These are phyloP conservation scores for Aphodius granarius DNA, from an alignment of 2,888 invertebrate species.

Conservation along the genomic window DNA sequence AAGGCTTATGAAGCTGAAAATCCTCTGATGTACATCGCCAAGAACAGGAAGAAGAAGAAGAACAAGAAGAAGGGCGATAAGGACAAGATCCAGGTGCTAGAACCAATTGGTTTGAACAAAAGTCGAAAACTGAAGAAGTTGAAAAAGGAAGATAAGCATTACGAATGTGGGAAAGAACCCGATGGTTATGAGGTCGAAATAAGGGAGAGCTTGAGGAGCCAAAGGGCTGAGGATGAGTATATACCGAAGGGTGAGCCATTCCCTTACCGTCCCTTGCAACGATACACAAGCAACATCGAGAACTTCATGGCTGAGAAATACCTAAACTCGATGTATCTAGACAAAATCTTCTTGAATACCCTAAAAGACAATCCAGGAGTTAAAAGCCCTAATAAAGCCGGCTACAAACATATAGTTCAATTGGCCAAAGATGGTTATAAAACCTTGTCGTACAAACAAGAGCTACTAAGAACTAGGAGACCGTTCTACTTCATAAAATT, in stretches of 20 bases:
- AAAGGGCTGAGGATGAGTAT: slow-evolving; percentile 39
- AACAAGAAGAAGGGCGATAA: slow-evolving; percentile 33
- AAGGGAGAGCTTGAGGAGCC: slow-evolving; percentile 45
- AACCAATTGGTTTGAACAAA: slow-evolving; percentile 35
- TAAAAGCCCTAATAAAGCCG: slow-evolving; percentile 49
- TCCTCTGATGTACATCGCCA: slow-evolving; percentile 39
- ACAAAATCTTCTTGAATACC: slow-evolving; percentile 52
- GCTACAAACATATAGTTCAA: slow-evolving; percentile 43
- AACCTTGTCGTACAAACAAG: slow-evolving; percentile 49
- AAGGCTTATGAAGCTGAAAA: slow-evolving; percentile 43
- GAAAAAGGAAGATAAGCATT: slow-evolving; percentile 19
- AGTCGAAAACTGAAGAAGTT: slow-evolving; percentile 25
- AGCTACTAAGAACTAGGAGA: slow-evolving; percentile 51
- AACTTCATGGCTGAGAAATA: slow-evolving; percentile 54
- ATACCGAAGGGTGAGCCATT: slow-evolving; percentile 43
- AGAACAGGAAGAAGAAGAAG: slow-evolving; percentile 38
- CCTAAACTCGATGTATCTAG: slow-evolving; percentile 51
- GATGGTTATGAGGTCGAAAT: slow-evolving; percentile 35
- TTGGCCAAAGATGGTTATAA: slow-evolving; percentile 45
- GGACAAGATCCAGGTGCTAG: slow-evolving; percentile 28
- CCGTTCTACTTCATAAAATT: slow-evolving; percentile 55
- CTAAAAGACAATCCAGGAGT: slow-evolving; percentile 45
- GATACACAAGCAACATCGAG: slow-evolving; percentile 50
- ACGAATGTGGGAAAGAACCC: slow-evolving; percentile 23
- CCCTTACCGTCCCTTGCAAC: slow-evolving; percentile 48